Evolutionary conservation across 2,113 vertebrate genomes (phyloP), one percentile per base, ranked within the genome.

Genomic region (Chloropsis hardwickii): DNA sequence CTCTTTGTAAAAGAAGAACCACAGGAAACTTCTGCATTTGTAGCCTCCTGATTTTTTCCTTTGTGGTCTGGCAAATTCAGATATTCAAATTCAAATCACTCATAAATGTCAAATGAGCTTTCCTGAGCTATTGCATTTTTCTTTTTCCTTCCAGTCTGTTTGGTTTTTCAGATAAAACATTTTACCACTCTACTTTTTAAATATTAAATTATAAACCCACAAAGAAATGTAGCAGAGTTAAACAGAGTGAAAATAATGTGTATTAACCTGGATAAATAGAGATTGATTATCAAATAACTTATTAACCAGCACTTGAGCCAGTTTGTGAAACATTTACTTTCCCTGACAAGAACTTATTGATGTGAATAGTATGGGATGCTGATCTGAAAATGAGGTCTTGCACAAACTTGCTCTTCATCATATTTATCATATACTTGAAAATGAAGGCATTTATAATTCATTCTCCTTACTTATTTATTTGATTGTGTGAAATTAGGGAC

Each of bases 301-400:
- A 80, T 77, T 90, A 96, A 80, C 58, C 11, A 69, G 44, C 57
- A 20, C 65, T 94, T 92, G 20, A 93, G 42, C 11, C 10, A 57
- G 27, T 42, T 74, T 92, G 58, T 77, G 79, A 94, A 97, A 88
- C 42, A 77, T 88, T 93, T 88, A 86, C 71, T 86, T 92, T 80
- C 45, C 40, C 29, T 62, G 54, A 27, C 16, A 83, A 65, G 29
- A 47, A 54, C 14, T 77, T 65, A 50, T 1, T 90, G 37, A 69
- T 82, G 27, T 73, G 50, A 48, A 11, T 42, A 79, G 28, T 57
- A 88, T 45, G 35, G 2, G 1, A 53, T 39, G 31, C 15, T 76
- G 37, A 24, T 48, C 22, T 58, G 39, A 87, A 78, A 74, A 80
- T 6, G 4, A 50, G 11, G 17, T 39, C 48, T 87, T 72, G 25